Evolutionary conservation across 2,888 invertebrate species (phyloP).

Genomic region (Athalia cordata): DNA sequence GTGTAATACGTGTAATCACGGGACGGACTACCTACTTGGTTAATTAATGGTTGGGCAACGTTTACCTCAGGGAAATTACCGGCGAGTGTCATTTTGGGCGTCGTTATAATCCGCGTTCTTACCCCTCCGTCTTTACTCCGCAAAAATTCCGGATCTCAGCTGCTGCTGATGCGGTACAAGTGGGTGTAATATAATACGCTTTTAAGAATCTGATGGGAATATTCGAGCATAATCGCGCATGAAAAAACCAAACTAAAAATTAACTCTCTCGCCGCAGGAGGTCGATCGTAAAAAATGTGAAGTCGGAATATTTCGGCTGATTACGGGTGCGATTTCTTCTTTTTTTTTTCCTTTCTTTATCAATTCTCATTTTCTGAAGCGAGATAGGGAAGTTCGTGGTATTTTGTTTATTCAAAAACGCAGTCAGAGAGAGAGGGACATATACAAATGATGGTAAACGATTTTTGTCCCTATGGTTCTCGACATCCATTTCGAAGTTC

Average conservation of each 20-base stretch:
- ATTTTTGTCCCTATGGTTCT: constrained; percentile 26
- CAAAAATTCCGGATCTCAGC: too few species aligned
- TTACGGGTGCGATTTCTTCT: too few species aligned
- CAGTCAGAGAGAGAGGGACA: not conserved
- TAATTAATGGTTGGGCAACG: constrained; percentile 35
- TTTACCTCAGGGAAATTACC: constrained; percentile 31
- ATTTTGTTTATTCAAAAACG: not conserved
- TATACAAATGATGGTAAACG: not conserved
- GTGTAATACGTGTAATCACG: constrained; percentile 14
- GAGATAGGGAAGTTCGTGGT: not conserved
- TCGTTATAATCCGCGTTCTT: not conserved
- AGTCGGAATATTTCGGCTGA: too few species aligned
- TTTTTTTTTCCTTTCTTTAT: not conserved
- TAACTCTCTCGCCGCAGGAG: too few species aligned
- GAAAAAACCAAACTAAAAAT: too few species aligned
- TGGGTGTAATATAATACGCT: too few species aligned
- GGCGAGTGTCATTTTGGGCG: constrained; percentile 7
- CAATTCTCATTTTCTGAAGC: too few species aligned
- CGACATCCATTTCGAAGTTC: not conserved
- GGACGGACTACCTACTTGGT: constrained; percentile 4
- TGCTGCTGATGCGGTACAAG: too few species aligned
- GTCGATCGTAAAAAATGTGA: too few species aligned
- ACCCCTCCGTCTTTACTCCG: too few species aligned
- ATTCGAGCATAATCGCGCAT: too few species aligned
- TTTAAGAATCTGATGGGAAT: too few species aligned